These are phyloP conservation scores for Calephelis perditalis DNA, from an alignment of 2,888 invertebrate species.

Conservation along the genomic window DNA sequence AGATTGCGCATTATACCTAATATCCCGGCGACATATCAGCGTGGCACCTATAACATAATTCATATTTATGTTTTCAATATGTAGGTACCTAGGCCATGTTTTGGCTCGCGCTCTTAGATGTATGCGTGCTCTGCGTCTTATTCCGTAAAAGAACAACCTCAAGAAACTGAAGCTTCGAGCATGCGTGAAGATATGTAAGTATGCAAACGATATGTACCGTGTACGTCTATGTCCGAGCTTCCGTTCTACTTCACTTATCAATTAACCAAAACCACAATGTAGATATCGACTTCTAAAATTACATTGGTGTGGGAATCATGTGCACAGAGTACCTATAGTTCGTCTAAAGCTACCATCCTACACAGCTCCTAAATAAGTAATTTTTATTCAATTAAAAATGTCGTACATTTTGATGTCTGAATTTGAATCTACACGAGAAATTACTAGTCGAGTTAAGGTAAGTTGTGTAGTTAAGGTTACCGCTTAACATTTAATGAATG, in stretches of 20 bases:
- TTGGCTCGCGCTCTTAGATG: no score
- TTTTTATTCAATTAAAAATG: constrained; percentile 38
- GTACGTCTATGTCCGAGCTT: background rate
- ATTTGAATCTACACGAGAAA: constrained; percentile 49
- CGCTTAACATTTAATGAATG: background rate
- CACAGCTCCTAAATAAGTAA: background rate
- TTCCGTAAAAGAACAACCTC: no score
- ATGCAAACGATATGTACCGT: no score
- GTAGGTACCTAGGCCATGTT: no score
- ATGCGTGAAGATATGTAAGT: no score
- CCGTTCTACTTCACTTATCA: constrained; percentile 16
- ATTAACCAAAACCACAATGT: constrained; percentile 19
- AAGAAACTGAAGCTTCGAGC: no score
- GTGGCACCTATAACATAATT: no score
- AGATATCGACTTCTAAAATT: background rate
- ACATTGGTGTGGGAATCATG: background rate
- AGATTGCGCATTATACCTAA: no score
- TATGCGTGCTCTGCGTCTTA: no score
- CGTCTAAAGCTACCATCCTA: background rate
- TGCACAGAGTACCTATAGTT: background rate
- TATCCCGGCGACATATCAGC: no score
- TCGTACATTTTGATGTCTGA: constrained; percentile 59
- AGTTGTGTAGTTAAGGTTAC: background rate
- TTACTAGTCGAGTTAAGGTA: constrained; percentile 66
- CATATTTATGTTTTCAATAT: no score